Evolutionary conservation across 35 echinoderm and acorn worm species (phyloP).

Genomic region (Diadema setosum): DNA sequence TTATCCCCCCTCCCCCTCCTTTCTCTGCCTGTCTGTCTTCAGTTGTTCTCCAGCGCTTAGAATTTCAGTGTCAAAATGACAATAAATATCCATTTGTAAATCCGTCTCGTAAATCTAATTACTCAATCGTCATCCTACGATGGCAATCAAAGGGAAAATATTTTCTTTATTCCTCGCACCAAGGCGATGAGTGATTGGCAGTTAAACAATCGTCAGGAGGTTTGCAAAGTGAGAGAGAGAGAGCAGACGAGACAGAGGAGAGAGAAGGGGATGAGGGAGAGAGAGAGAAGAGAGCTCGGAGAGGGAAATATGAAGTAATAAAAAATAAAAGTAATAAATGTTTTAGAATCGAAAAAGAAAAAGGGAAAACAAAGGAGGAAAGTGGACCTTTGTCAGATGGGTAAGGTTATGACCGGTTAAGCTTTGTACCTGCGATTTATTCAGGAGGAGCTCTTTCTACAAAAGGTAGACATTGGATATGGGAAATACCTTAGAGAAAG

Average conservation of each 20-base stretch:
- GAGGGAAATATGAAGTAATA: neutral
- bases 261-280: neutral
- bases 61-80: neutral
- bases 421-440: too few species aligned
- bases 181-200: neutral
- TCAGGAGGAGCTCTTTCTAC: too few species aligned
- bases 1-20: too few species aligned
- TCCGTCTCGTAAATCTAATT: neutral
- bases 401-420: too few species aligned
- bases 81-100: neutral
- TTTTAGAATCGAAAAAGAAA: neutral
- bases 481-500: neutral
- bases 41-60: neutral
- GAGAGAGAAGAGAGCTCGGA: neutral
- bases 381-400: too few species aligned
- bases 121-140: neutral
- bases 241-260: neutral
- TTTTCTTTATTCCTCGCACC: neutral
- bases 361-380: neutral
- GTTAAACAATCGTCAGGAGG: neutral
- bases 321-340: neutral
- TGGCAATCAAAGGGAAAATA: constrained; percentile 2
- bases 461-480: neutral
- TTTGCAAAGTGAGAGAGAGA: neutral
- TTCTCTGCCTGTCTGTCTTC: too few species aligned